Evolutionary conservation across 2,797 vertebrate species (phyloP), one percentile per base, ranked within the genome.

Genomic region (Tiaroga cobitis): DNA sequence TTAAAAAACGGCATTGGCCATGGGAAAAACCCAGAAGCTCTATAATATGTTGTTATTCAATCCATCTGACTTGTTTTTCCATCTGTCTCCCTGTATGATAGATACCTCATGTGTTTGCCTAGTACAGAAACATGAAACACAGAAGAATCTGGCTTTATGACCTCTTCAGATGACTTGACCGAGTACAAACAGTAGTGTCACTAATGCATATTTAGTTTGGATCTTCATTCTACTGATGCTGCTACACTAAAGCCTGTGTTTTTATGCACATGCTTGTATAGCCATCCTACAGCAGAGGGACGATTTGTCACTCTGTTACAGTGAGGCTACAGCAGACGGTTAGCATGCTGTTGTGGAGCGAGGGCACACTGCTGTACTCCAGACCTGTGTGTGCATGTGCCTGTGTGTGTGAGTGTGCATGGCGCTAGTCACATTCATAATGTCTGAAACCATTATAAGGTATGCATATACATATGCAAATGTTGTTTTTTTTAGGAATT

Each of bases 331-430:
- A 13, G 73, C 41, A 76, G 61, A 68, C 46, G 39, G n/a, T 76
- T 76, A 46, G 37, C 43, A 41, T 59, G 24, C 61, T 68, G 61
- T 67, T 76, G 37, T 76, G 15, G 43, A 67, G 29, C 0, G 24
- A 34, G 72, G 41, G n/a, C 68, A 80, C 26, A 24, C 56, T 56
- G 41, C 59, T 87, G 69, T 75, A 24, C 51, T 46, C 24, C 81
- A 32, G 13, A 49, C 37, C 15, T 54, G 41, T 76, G 26, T 73
- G 19, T 68, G 9, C 69, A 26, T 54, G 39, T 80, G 56, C 74
- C 67, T 81, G 34, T 81, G 29, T 81, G 41, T 81, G 39, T 74
- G 78, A 67, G 61, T 46, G 61, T 70, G 69, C 65, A 59, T 75
- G 61, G 46, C 2, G 43, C 75, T 18, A 67, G 29, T 61, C 32